Conservation (phyloP, 30 jellyfish, hydroid and myxozoan species). For the Turritopsis rubra region DNA sequence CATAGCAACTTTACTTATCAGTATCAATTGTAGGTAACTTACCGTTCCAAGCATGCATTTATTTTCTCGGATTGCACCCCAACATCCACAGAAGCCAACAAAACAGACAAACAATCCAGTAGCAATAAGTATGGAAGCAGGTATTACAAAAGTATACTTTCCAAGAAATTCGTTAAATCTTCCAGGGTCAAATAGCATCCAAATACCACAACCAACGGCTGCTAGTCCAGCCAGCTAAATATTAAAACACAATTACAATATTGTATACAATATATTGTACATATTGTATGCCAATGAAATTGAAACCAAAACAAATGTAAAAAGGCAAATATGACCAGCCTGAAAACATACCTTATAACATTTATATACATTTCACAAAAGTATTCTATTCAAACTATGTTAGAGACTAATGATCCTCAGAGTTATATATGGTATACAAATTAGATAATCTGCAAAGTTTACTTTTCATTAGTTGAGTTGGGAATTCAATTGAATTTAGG, state of each 20-base stretch:
- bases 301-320: too few species aligned
- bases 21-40: conserved; percentile 36
- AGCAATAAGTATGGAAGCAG: conserved; percentile 73
- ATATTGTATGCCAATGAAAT: too few species aligned
- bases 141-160: conserved; percentile 60
- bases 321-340: neutral
- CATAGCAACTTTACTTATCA: too few species aligned
- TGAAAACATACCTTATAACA: too few species aligned
- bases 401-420: too few species aligned
- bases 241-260: neutral
- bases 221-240: conserved; percentile 85
- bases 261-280: neutral
- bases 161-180: conserved; percentile 61
- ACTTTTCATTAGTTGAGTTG: too few species aligned
- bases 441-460: too few species aligned
- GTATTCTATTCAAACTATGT: too few species aligned
- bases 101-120: conserved; percentile 67
- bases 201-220: conserved; percentile 75
- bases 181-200: conserved; percentile 87
- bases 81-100: conserved; percentile 92
- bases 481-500: too few species aligned
- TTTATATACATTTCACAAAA: too few species aligned
- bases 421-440: too few species aligned
- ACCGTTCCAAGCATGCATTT: conserved; percentile 85
- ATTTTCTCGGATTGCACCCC: conserved; percentile 75